Evolutionary conservation across 2,888 invertebrate genomes (phyloP).

Genomic region (Ceramica pisi): DNA sequence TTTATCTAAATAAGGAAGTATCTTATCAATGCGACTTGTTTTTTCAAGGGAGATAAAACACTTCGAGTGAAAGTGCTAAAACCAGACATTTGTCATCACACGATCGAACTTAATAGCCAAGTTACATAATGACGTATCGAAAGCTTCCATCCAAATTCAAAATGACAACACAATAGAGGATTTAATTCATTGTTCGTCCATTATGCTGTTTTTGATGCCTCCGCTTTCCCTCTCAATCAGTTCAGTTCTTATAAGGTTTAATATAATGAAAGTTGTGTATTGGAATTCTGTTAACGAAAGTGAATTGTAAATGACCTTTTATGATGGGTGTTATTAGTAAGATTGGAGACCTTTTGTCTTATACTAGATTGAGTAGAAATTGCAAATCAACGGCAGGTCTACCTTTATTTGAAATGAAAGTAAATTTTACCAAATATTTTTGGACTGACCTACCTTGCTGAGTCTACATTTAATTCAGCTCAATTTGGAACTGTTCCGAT

Average conservation of each 20-base stretch:
- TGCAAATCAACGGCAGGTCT: too few relatives aligned
- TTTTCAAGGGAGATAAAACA: constrained; percentile 47
- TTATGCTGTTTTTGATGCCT: constrained; percentile 36
- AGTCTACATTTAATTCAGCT: constrained; percentile 2
- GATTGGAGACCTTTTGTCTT: constrained; percentile 18
- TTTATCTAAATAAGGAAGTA: constrained; percentile 47
- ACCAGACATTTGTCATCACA: constrained; percentile 26
- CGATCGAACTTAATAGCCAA: constrained; percentile 43
- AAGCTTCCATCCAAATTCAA: constrained; percentile 63
- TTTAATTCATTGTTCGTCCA: constrained; percentile 55
- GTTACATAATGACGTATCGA: constrained; percentile 61
- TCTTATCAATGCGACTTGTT: constrained; percentile 22
- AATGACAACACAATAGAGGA: constrained; percentile 66
- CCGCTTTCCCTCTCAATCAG: constrained; percentile 53
- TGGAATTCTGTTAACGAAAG: constrained; percentile 41
- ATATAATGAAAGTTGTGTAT: constrained; percentile 49
- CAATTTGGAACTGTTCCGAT: constrained; percentile 36
- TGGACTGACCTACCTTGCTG: too few relatives aligned
- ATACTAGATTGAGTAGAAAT: neutral
- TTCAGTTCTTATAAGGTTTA: constrained; percentile 39
- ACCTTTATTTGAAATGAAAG: too few relatives aligned
- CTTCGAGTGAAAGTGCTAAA: constrained; percentile 56
- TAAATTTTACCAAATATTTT: too few relatives aligned
- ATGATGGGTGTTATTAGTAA: constrained; percentile 2
- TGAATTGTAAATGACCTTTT: constrained; percentile 32